Base-by-base conservation (phyloP, 2,113 vertebrate genomes). In the Percina caprodes region DNA sequence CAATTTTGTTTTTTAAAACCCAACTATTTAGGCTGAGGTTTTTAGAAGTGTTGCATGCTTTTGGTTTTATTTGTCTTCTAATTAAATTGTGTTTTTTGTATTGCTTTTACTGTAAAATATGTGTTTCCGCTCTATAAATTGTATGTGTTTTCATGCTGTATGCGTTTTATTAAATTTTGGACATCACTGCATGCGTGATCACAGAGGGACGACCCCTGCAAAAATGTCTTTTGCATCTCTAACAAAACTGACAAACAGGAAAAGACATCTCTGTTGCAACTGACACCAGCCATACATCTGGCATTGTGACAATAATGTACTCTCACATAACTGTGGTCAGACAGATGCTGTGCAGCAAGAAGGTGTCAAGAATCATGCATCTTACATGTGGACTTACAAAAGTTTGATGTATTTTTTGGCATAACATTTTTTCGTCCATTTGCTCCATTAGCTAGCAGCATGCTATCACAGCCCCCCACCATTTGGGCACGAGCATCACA, bases 391-490 rank as follows among this genome's bases (percentile, higher is more conserved):
- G 3, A 45, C 6, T 8, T 21, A 52, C 6, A 60, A 55, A 70
- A 71, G 52, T 52, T 18, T 21, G 9, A 24, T 21, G 15, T 23
- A 56, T 69, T 8, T 77, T 79, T 33, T 62, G 6, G 49, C 19
- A 23, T 65, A 45, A 46, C 46, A 48, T 0, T 18, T 65, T 30
- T 74, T 58, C 54, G 10, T 79, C 78, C 67, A 76, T 85, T 83
- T 80, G 46, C 61, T 84, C 83, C 51, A 87, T 86, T 83, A 86
- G 79, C 39, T 72, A 79, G 76, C 85, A 88, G 88, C 85, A 52
- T 75, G 85, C 73, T 82, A 73, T 77, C 79, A 84, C n/a, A 86
- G 74, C 39, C 62, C 55, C 42, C 56, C 59, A 71, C 84, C 79
- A 85, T 82, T 87, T 80, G 78, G 68, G 71, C 79, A 65, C 19